Evolutionary conservation across 1,140 invertebrate species (phyloP).

Genomic region (Aplysia californica): DNA sequence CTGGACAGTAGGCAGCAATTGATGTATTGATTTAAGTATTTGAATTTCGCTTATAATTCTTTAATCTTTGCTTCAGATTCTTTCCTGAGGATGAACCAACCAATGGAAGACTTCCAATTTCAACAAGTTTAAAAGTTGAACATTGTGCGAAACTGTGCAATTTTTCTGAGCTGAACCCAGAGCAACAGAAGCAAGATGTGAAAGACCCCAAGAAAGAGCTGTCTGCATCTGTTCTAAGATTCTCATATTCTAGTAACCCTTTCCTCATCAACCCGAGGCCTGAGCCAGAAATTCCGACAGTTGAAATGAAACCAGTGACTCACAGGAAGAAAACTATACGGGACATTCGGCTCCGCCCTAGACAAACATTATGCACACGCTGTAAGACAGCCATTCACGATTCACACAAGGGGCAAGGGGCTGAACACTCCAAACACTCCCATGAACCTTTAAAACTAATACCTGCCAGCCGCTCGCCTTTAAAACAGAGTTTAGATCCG

Average conservation of each 20-base stretch:
- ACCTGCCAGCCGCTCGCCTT: not conserved
- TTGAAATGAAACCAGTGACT: slow-evolving; percentile 22
- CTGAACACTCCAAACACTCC: not conserved
- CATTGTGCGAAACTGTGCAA: too few species aligned
- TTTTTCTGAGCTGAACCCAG: slow-evolving; percentile 14
- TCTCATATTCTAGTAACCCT: slow-evolving; percentile 21
- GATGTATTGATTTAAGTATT: too few species aligned
- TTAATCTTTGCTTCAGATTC: too few species aligned
- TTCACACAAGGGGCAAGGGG: not conserved
- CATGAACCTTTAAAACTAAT: not conserved
- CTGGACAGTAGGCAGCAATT: too few species aligned
- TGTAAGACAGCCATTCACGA: slow-evolving; percentile 25
- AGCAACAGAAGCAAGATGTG: too few species aligned
- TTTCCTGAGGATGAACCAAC: too few species aligned
- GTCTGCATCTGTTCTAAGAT: slow-evolving; percentile 6
- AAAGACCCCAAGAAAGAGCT: slow-evolving; percentile 18
- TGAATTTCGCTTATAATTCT: too few species aligned
- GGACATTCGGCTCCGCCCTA: slow-evolving; percentile 19
- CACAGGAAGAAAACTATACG: slow-evolving; percentile 10
- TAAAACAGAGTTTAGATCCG: not conserved
- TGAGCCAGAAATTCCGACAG: slow-evolving; percentile 4
- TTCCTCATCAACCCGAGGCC: slow-evolving; percentile 20
- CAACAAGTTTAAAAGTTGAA: too few species aligned
- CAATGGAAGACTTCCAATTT: too few species aligned
- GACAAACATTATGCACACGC: slow-evolving; percentile 19